Percentiles rank a stretch among this genome's conserved stretches.
phyloP scores from a whole-genome alignment of 2,113 vertebrate species.

The Megaleporinus macrocephalus region DNA sequence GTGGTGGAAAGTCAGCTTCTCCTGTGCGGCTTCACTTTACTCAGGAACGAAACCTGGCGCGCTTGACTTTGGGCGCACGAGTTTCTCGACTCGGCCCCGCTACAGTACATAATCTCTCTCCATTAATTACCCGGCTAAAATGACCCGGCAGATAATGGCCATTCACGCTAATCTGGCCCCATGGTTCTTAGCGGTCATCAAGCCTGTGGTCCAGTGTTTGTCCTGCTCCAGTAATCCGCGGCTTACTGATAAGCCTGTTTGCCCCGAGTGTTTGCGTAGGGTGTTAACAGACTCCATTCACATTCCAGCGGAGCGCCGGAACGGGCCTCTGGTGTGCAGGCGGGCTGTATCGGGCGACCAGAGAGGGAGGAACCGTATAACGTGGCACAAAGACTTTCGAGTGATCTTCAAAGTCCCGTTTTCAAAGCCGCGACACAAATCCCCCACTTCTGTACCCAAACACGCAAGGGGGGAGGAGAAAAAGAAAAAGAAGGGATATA shows the following conservation, averaged over 20 bases:
- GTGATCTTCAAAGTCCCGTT: constrained; percentile 16
- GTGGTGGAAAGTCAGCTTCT: background rate
- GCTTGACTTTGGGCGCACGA: constrained; percentile 11
- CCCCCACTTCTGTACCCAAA: constrained; percentile 19
- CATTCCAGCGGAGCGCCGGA: constrained; percentile 56
- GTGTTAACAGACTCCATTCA: constrained; percentile 65
- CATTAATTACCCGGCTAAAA: constrained; percentile 29
- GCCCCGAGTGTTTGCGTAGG: constrained; percentile 70
- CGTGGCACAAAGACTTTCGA: background rate
- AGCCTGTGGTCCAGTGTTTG: constrained; percentile 58
- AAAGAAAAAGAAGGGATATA: background rate
- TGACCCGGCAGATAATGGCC: constrained; percentile 44
- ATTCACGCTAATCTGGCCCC: constrained; percentile 41
- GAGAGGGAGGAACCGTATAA: constrained; percentile 8
- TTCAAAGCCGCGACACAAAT: constrained; percentile 29
- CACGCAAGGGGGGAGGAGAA: constrained; percentile 33
- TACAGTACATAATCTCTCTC: background rate
- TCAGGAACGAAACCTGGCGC: background rate
- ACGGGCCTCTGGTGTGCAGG: constrained; percentile 2
- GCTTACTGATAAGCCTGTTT: constrained; percentile 71
- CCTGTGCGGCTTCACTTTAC: background rate
- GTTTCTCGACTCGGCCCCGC: background rate
- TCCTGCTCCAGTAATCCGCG: constrained; percentile 67
- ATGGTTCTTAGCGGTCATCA: constrained; percentile 37
- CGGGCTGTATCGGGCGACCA: background rate